A percentile compares a stretch with the other conserved stretches of the same genome.
Evolutionary conservation across 2,797 vertebrate species (phyloP).

Genomic region (Smutsia gigantea): DNA sequence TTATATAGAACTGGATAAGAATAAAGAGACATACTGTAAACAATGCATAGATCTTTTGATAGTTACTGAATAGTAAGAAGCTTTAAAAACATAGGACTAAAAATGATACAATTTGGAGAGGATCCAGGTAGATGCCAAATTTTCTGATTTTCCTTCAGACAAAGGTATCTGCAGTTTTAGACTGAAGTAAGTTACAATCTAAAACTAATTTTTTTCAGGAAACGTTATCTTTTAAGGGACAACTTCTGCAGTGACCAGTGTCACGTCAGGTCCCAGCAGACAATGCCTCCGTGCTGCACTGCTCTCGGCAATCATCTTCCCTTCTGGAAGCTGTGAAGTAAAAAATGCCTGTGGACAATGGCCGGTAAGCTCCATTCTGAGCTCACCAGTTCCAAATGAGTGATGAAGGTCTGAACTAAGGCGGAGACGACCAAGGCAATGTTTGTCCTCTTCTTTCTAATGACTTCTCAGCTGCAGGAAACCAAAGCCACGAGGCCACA

Average conservation of each 20-base stretch:
- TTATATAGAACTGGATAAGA: not conserved
- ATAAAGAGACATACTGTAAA: not conserved
- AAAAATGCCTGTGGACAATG: constrained; percentile 77
- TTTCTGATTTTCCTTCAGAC: not conserved
- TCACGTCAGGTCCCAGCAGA: constrained; percentile 77
- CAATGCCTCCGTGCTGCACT: constrained; percentile 66
- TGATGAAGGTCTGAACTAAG: constrained; percentile 70
- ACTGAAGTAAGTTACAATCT: not conserved
- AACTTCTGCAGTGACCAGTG: constrained; percentile 35
- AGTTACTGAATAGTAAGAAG: not conserved
- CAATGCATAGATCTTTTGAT: not conserved
- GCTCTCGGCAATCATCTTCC: constrained; percentile 78
- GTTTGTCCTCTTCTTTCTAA: not conserved
- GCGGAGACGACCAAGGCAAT: not conserved
- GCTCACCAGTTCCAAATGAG: constrained; percentile 75
- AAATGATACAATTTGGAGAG: not conserved
- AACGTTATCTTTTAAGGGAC: constrained; percentile 61
- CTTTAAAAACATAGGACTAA: constrained; percentile 23
- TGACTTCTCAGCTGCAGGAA: not conserved
- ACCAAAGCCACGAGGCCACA: not conserved
- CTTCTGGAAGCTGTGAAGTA: constrained; percentile 84
- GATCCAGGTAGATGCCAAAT: not conserved
- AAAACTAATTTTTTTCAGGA: not conserved
- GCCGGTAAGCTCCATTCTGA: constrained; percentile 84
- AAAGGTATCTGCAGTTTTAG: not conserved